A percentile compares a stretch with the other conserved stretches of the same genome.
phyloP scores from a whole-genome alignment of 2,888 invertebrate species.

The Meteorus colon region DNA sequence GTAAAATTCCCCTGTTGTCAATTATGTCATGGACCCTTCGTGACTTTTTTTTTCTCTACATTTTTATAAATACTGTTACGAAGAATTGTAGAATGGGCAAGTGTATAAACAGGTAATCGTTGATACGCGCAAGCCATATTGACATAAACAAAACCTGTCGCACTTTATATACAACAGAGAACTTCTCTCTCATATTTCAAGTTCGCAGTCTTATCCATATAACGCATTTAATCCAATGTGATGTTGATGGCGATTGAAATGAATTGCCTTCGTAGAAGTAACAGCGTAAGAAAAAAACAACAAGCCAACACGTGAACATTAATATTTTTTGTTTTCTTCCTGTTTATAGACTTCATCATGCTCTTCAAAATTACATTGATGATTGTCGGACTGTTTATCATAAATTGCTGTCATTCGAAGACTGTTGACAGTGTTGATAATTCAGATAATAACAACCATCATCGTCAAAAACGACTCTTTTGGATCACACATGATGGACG shows the following conservation, averaged over 20 bases:
- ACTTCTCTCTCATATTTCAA: conserved; percentile 4
- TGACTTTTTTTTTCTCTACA: neutral
- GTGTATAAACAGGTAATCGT: conserved; percentile 33
- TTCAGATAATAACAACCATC: conserved; percentile 74
- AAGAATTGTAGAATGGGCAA: neutral
- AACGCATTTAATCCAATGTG: neutral
- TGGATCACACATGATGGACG: conserved; percentile 92
- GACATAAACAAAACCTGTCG: conserved; percentile 34
- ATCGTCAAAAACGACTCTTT: conserved; percentile 86
- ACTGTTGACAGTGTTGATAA: conserved; percentile 44
- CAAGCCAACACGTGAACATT: neutral
- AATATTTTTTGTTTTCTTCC: conserved; percentile 36
- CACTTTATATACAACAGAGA: conserved; percentile 7
- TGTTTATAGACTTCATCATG: conserved; percentile 51
- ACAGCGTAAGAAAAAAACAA: neutral
- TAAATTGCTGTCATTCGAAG: conserved; percentile 45
- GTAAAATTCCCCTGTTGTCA: neutral
- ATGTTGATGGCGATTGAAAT: neutral
- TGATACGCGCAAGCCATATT: conserved; percentile 3
- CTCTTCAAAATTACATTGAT: conserved; percentile 44
- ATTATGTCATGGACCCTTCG: neutral
- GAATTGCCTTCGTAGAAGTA: conserved; percentile 9
- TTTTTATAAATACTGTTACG: conserved; percentile 31
- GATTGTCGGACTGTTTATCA: conserved; percentile 52
- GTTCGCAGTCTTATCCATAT: neutral